A percentile compares a stretch with the other conserved stretches of the same genome.
Evolutionary conservation across 1,140 invertebrate genomes (phyloP).

Genomic region (Drosophila tsacasi): DNA sequence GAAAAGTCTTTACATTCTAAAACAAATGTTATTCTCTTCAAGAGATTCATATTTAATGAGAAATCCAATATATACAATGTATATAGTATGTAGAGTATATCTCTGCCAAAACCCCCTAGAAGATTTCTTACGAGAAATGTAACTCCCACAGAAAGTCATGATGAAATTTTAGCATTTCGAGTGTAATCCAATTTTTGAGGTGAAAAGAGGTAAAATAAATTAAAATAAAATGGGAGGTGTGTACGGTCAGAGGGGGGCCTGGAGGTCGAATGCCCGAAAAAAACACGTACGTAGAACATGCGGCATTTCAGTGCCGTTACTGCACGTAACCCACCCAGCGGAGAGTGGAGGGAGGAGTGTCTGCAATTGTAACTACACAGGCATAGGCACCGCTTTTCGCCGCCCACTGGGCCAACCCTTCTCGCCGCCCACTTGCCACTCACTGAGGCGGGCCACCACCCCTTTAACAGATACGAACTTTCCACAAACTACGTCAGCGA

Average conservation of each 20-base stretch:
- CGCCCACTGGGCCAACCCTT: slow-evolving; percentile 5
- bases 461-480: slow-evolving; percentile 11
- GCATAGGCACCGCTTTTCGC: slow-evolving; percentile 1
- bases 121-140: not conserved
- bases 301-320: slow-evolving; percentile 20
- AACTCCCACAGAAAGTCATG: slow-evolving; percentile 3
- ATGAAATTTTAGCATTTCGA: slow-evolving; percentile 11
- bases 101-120: not conserved
- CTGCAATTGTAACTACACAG: slow-evolving; percentile 6
- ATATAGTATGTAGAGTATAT: not conserved
- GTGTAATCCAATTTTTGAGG: slow-evolving; percentile 16
- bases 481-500: slow-evolving; percentile 27
- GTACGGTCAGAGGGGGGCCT: not conserved
- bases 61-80: not conserved
- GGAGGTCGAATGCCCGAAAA: slow-evolving; percentile 20
- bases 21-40: not conserved
- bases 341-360: not conserved
- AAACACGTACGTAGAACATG: slow-evolving; percentile 35
- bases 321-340: slow-evolving; percentile 22
- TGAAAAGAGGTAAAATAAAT: slow-evolving; percentile 6
- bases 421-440: slow-evolving; percentile 1
- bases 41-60: not conserved
- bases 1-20: too few relatives aligned
- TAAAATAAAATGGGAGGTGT: not conserved
- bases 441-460: not conserved